Percentiles rank a stretch among this genome's conserved stretches.
Conservation (phyloP, 2,113 vertebrate species). For the Leptodactylus fuscus region DNA sequence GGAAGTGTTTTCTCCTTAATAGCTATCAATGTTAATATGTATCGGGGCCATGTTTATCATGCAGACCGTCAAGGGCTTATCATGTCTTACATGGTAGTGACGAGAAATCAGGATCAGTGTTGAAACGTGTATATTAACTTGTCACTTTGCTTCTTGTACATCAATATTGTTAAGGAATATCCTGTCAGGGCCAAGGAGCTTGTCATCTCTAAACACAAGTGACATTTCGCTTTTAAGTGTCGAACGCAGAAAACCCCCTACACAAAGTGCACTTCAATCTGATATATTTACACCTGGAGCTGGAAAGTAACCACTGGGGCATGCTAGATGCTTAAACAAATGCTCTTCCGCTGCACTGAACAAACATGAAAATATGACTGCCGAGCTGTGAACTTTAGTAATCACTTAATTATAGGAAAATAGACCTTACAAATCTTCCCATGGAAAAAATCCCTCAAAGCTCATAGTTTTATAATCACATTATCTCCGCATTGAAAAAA, state of each 20-base stretch:
- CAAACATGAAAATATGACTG: constrained; percentile 27
- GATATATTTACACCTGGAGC: constrained; percentile 20
- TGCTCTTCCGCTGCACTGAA: neutral
- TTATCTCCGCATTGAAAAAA: constrained; percentile 28
- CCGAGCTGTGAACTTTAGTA: neutral
- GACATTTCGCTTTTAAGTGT: constrained; percentile 37
- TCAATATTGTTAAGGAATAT: constrained; percentile 9
- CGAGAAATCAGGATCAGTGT: no score
- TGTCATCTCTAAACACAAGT: constrained; percentile 6
- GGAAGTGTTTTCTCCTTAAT: no score
- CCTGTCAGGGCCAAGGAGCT: neutral
- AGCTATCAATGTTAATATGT: no score
- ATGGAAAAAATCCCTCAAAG: constrained; percentile 7
- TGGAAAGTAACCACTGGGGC: constrained; percentile 2
- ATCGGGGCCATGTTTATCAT: no score
- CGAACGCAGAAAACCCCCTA: neutral
- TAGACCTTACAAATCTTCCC: constrained; percentile 6
- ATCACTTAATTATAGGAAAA: constrained; percentile 43
- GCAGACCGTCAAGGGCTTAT: no score
- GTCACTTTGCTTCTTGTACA: constrained; percentile 9
- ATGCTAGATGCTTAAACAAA: neutral
- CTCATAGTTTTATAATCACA: constrained; percentile 18
- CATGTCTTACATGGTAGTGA: no score
- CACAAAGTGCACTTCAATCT: neutral
- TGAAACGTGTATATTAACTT: neutral